phyloP scores from a whole-genome alignment of 2,797 vertebrate species.

The Diplodus sargus region DNA sequence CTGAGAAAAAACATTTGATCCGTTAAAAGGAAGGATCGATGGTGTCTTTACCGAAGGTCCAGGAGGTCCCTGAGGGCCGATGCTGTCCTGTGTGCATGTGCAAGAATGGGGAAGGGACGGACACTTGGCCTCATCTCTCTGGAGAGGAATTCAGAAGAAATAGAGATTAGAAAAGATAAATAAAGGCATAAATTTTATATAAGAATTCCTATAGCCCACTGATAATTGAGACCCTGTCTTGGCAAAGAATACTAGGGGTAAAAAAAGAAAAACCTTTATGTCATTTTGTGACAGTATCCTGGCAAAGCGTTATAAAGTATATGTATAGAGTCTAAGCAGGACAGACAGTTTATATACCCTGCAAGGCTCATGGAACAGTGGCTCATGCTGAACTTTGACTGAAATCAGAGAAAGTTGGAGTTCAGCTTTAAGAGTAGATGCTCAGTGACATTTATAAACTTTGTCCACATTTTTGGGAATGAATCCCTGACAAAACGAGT shows the following conservation, averaged over 20 bases:
- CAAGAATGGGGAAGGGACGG: slow-evolving; percentile 97
- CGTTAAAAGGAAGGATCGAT: slow-evolving; percentile 33
- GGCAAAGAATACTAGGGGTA: slow-evolving; percentile 8
- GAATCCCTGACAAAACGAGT: slow-evolving; percentile 34
- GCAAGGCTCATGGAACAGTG: slow-evolving; percentile 29
- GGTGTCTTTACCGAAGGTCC: slow-evolving; percentile 91
- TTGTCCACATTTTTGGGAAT: slow-evolving; percentile 37
- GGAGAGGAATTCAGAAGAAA: slow-evolving; percentile 56
- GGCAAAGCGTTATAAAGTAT: slow-evolving; percentile 5
- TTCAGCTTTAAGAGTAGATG: slow-evolving; percentile 26
- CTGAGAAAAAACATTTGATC: slow-evolving; percentile 42
- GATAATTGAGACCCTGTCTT: slow-evolving; percentile 26
- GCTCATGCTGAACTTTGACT: slow-evolving; percentile 33
- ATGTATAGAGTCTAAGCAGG: slow-evolving; percentile 36
- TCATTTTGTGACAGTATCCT: slow-evolving; percentile 28
- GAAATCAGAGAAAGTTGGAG: slow-evolving; percentile 1
- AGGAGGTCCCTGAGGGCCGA: slow-evolving; percentile 94
- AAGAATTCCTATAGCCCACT: background rate
- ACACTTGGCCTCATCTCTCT: slow-evolving; percentile 99
- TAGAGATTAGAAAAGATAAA: slow-evolving; percentile 32
- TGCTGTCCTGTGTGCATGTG: slow-evolving; percentile 96
- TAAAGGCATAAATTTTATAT: background rate
- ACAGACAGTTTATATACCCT: slow-evolving; percentile 32
- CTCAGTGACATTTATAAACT: slow-evolving; percentile 41
- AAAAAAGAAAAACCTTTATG: slow-evolving; percentile 15